Percentiles rank a stretch among this genome's conserved stretches.
phyloP scores from a whole-genome alignment of 2,888 invertebrate genomes.

The Yponomeuta sedellus region DNA sequence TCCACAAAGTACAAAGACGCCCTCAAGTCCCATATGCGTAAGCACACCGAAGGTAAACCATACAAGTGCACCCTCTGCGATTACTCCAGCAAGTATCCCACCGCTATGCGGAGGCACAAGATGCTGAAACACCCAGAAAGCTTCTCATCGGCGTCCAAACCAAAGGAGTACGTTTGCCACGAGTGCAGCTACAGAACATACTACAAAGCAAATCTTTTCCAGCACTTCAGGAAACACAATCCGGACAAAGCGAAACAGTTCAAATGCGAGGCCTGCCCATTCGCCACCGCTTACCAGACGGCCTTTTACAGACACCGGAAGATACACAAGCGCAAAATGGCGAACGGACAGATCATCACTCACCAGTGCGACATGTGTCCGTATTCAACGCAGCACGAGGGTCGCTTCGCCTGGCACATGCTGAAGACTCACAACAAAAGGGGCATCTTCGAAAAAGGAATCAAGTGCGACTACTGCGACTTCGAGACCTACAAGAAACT shows the following conservation, averaged over 20 bases:
- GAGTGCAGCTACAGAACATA: constrained; percentile 34
- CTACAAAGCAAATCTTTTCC: constrained; percentile 28
- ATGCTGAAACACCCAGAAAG: constrained; percentile 29
- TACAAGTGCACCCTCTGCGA: constrained; percentile 3
- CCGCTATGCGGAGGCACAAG: constrained; percentile 26
- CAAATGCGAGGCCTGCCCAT: constrained; percentile 35
- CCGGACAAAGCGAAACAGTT: constrained; percentile 31
- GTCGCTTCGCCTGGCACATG: constrained; percentile 49
- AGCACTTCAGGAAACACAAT: constrained; percentile 41
- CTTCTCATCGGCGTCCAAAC: constrained; percentile 17
- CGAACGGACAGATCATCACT: constrained; percentile 16
- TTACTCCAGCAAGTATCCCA: constrained; percentile 6
- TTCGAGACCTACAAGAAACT: constrained; percentile 39
- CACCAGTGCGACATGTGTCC: constrained; percentile 50
- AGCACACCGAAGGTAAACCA: constrained; percentile 1
- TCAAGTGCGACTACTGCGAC: constrained; percentile 45
- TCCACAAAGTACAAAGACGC: constrained; percentile 9
- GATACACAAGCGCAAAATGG: constrained; percentile 28
- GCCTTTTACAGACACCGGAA: constrained; percentile 37
- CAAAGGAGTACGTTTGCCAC: constrained; percentile 27
- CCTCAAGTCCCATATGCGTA: background rate
- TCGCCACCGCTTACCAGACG: constrained; percentile 35
- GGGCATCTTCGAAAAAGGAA: constrained; percentile 33
- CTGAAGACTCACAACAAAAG: constrained; percentile 51
- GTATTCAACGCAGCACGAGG: constrained; percentile 46